A percentile compares a stretch with the other conserved stretches of the same genome.
Evolutionary conservation across 2,797 vertebrate genomes (phyloP).

Genomic region (Oophaga sylvatica): DNA sequence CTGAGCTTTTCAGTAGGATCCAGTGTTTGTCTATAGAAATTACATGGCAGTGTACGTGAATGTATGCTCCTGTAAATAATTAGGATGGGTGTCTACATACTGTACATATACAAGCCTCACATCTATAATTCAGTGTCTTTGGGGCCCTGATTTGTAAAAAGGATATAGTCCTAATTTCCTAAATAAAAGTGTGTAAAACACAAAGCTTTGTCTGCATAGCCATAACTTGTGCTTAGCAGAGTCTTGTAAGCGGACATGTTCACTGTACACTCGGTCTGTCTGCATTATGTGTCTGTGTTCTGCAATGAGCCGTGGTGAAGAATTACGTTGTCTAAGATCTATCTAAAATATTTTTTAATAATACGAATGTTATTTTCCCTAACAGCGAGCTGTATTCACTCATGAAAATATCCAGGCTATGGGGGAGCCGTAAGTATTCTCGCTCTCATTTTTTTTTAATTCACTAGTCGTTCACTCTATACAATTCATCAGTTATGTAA

Average conservation of each 20-base stretch:
- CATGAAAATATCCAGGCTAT: constrained; percentile 81
- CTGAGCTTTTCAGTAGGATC: too few species aligned
- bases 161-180: not conserved
- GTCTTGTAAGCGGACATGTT: not conserved
- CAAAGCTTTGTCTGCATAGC: not conserved
- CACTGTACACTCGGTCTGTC: not conserved
- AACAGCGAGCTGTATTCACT: constrained; percentile 79
- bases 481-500: too few species aligned
- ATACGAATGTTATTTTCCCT: constrained; percentile 71
- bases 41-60: too few species aligned
- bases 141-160: not conserved
- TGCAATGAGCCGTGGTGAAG: not conserved
- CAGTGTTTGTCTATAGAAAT: too few species aligned
- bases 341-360: not conserved
- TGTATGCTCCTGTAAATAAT: too few species aligned
- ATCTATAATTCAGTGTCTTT: not conserved
- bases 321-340: not conserved
- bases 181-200: not conserved
- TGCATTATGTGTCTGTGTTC: not conserved
- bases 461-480: too few species aligned
- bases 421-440: constrained; percentile 85
- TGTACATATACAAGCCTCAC: not conserved
- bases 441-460: constrained; percentile 27
- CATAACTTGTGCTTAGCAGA: not conserved
- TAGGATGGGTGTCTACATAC: not conserved